Evolutionary conservation across 2,888 invertebrate species (phyloP).

Genomic region (Mantis religiosa): DNA sequence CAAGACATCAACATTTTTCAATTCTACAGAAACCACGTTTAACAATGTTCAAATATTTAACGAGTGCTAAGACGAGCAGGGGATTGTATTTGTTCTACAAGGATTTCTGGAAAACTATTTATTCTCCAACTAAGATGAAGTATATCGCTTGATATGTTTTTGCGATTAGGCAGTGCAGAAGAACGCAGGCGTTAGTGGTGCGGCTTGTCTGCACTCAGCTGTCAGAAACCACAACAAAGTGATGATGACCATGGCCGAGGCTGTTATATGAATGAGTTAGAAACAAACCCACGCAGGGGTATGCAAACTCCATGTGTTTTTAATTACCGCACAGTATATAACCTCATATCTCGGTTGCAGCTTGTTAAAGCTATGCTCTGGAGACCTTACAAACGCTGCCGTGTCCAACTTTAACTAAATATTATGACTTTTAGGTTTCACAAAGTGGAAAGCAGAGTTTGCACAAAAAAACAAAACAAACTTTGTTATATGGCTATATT

Average conservation of each 20-base stretch:
- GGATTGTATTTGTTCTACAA: too few species aligned
- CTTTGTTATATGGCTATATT: too few species aligned
- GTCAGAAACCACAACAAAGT: conserved; percentile 10
- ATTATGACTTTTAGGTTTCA: not conserved
- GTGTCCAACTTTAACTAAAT: not conserved
- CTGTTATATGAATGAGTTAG: not conserved
- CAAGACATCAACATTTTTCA: too few species aligned
- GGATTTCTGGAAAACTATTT: too few species aligned
- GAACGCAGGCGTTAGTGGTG: not conserved
- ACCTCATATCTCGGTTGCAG: not conserved
- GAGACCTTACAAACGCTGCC: not conserved
- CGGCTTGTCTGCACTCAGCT: not conserved
- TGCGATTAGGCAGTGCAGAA: not conserved
- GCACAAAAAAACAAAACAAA: too few species aligned
- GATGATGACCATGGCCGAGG: not conserved
- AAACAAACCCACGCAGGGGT: not conserved
- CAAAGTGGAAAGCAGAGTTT: not conserved
- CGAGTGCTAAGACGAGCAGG: too few species aligned
- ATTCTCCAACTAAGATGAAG: too few species aligned
- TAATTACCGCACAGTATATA: not conserved
- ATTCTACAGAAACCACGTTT: too few species aligned
- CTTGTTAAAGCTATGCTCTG: not conserved
- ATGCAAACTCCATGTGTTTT: not conserved
- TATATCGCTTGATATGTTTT: too few species aligned
- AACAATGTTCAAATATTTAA: too few species aligned